Evolutionary conservation across 1,140 invertebrate species (phyloP), one percentile per base, ranked within the genome.

Genomic region (Anoplolepis gracilipes): DNA sequence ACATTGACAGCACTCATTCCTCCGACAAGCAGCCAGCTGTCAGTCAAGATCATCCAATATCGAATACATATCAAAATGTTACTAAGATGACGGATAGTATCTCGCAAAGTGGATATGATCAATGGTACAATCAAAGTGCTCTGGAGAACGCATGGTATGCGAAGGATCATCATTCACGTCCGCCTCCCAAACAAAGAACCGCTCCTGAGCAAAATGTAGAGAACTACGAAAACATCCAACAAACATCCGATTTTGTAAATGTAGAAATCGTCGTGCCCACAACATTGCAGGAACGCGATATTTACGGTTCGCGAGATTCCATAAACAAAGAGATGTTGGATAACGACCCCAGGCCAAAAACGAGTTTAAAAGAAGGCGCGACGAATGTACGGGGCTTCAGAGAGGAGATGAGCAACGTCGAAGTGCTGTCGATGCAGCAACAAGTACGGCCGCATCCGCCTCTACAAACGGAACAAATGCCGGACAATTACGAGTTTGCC

Each of bases 401-500:
- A 33, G 93, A 94, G 30, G 94, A 94, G 67, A 39, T 84, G 1
- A 94, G 75, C 28, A 94, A 94, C 36, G 53, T 94, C 0, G 93
- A 94, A 46, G 92, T 93, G 6, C 89, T 91, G 19, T 67, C 81
- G 7, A 55, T 87, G 11, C 92, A 91, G 25, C 75, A 90, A 4
- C 79, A 90, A 39, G 8, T 72, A n/a, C 88, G 82, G 25, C 10
- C 69, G 77, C 89, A 91, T 65, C 91, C 90, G n/a, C 76, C 87
- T 69, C 55, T 91, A 69, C 91, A 90, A 22, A 2, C 90, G 1
- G 92, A 93, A 78, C 93, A 93, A 89, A 81, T 86, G 11, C 91
- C 92, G 10, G 94, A 95, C 46, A 95, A 94, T 77, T 95, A 95
- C 28, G 94, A 95, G 53, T 95, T 95, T 19, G 94, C 94, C 4